Percentiles rank a stretch among this genome's conserved stretches.
These are phyloP conservation scores for Macrochelys suwanniensis DNA, from an alignment of 2,797 vertebrate species.

Conservation along the genomic window DNA sequence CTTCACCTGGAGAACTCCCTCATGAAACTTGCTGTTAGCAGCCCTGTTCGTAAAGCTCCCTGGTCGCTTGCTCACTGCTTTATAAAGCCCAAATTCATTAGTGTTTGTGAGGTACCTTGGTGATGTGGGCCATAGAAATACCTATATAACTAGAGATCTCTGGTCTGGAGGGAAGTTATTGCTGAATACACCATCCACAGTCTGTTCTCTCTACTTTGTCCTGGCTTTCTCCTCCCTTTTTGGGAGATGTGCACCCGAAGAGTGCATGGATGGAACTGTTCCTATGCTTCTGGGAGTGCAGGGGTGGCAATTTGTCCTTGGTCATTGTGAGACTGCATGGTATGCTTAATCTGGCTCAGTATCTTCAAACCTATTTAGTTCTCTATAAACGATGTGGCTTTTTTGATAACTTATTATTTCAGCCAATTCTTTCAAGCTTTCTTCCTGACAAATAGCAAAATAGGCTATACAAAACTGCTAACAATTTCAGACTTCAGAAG, in stretches of 20 bases:
- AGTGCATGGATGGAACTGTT: not conserved
- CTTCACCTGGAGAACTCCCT: no score
- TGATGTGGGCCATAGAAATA: not conserved
- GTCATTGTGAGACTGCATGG: not conserved
- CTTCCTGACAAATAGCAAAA: not conserved
- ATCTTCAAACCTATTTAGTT: not conserved
- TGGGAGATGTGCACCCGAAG: not conserved
- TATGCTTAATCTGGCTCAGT: not conserved
- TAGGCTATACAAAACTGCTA: not conserved
- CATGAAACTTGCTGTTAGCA: no score
- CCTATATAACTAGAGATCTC: not conserved
- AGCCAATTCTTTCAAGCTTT: not conserved
- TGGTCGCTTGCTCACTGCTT: no score
- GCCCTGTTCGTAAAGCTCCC: no score
- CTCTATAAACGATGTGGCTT: not conserved
- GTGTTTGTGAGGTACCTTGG: not conserved
- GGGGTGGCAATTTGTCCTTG: not conserved
- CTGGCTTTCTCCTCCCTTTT: not conserved
- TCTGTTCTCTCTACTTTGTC: not conserved
- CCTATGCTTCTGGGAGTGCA: not conserved
- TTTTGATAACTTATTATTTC: conserved; percentile 34
- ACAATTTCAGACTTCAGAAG: conserved; percentile 8
- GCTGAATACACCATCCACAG: not conserved
- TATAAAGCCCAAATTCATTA: not conserved
- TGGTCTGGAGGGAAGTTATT: not conserved